Conservation (phyloP, 2,113 vertebrate species). For the Tinamus guttatus region DNA sequence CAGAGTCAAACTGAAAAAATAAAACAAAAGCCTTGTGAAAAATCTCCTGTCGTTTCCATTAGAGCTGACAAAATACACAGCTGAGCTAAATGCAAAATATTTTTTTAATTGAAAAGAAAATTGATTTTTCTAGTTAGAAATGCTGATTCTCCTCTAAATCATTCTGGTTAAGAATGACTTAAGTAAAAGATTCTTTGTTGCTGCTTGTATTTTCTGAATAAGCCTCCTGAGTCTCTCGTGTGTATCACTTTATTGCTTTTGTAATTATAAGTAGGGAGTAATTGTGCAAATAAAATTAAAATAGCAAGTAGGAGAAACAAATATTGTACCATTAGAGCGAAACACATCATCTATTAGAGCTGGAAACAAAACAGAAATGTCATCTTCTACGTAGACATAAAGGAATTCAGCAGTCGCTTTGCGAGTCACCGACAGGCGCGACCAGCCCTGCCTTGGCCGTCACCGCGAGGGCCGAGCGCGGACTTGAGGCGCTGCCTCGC, state of each 20-base stretch:
- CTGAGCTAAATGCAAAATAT: conserved; percentile 37
- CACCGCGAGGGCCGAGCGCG: no score
- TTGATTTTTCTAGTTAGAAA: conserved; percentile 69
- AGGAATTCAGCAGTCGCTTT: conserved; percentile 12
- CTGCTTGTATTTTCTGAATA: conserved; percentile 65
- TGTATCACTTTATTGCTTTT: conserved; percentile 50
- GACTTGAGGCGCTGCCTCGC: no score
- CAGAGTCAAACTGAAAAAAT: not conserved
- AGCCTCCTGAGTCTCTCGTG: conserved; percentile 46
- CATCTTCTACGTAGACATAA: not conserved
- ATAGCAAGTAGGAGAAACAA: conserved; percentile 55
- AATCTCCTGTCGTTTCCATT: not conserved
- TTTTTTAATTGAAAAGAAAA: conserved; percentile 58
- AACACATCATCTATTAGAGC: not conserved
- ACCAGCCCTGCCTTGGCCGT: not conserved
- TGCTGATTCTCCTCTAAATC: conserved; percentile 41
- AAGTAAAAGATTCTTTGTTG: conserved; percentile 45
- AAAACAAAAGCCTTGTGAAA: not conserved
- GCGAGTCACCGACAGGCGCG: not conserved
- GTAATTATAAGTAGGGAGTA: conserved; percentile 61
- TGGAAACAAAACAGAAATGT: not conserved
- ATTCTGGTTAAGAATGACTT: conserved; percentile 57
- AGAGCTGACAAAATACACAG: not conserved
- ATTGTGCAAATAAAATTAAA: conserved; percentile 50
- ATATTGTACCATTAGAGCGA: conserved; percentile 33